These are phyloP conservation scores for Aleadryas rufinucha DNA, from an alignment of 2,113 vertebrate genomes.

Conservation along the genomic window DNA sequence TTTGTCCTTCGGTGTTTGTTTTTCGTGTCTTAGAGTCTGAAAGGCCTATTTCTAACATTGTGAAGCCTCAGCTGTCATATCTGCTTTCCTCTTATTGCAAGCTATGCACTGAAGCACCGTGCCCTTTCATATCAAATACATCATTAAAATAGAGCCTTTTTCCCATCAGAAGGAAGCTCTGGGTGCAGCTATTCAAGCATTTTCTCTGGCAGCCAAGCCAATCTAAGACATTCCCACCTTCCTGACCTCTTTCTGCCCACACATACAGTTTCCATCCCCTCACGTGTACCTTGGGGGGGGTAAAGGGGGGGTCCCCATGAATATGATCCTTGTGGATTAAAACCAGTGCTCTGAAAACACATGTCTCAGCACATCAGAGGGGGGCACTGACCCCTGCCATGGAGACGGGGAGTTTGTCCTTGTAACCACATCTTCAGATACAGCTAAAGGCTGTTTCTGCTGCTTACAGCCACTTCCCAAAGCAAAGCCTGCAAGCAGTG, in stretches of 20 bases:
- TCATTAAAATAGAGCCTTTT: constrained; percentile 32
- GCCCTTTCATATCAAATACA: constrained; percentile 50
- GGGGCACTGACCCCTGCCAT: not conserved
- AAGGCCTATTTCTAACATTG: constrained; percentile 11
- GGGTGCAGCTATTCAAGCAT: not conserved
- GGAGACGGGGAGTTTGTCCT: fast-evolving
- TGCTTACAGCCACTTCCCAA: not conserved
- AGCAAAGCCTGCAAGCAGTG: not conserved
- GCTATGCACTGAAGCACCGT: not conserved
- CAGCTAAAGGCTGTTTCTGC: not conserved
- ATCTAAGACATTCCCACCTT: not conserved
- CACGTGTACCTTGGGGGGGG: not conserved
- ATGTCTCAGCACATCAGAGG: not conserved
- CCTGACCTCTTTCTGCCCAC: not conserved
- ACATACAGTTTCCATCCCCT: not conserved
- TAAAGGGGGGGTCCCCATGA: not conserved
- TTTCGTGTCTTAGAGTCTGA: constrained; percentile 10
- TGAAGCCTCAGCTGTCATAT: constrained; percentile 51
- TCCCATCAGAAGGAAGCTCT: not conserved
- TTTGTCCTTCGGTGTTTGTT: constrained; percentile 59
- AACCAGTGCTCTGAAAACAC: not conserved
- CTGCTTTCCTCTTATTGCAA: constrained; percentile 25
- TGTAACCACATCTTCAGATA: not conserved
- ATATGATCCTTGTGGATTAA: not conserved
- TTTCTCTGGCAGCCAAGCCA: not conserved